Base-by-base conservation (phyloP, 2,888 invertebrate species). In the Pristionchus maxplancki region DNA sequence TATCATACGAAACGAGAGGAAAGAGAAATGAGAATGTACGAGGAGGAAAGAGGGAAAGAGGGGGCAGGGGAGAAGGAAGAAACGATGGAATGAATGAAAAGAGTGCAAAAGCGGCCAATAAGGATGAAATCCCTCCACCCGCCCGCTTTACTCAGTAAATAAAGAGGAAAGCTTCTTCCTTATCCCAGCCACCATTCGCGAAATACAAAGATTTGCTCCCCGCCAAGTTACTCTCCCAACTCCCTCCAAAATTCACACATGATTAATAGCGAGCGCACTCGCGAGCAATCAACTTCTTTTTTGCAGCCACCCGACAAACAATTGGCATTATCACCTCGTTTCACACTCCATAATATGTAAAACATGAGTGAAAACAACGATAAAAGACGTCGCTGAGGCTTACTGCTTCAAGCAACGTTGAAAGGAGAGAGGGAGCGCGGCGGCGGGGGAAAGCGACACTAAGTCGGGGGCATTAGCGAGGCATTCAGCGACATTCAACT, bases 1-100 rank as follows among this genome's bases (percentile, higher is more conserved):
- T 78, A 78, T 78, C 78, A 78, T 78, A 78, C 78, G 78, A 78
- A 78, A 78, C 44, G 78, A 78, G 78, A 48, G 44, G 78, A 78
- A 78, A 78, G 78, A 78, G 78, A 78, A 78, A 78, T 78, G 78
- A 78, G 78, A 78, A 78, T 78, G 44, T 48, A 78, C 78, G 78
- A 78, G 44, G 44, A 78, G 78, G 44, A 67, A 34, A 34, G 67
- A 67, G 67, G 34, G 31, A 28, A 31, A 31, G 31, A 48, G n/a
- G 78, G 40, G 74, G 74, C 20, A 24, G 74, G 15, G 9, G 74
- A 44, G 44, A 44, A 78, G 20, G 44, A 78, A 44, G 78, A 78
- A 48, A 78, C 44, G 78, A 78, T 48, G 78, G 48, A 78, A 78
- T 78, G 78, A 78, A 78, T 78, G 44, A 48, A 48, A 78, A 78